phyloP scores from a whole-genome alignment of 2,888 invertebrate genomes.

The Nomada fabriciana region DNA sequence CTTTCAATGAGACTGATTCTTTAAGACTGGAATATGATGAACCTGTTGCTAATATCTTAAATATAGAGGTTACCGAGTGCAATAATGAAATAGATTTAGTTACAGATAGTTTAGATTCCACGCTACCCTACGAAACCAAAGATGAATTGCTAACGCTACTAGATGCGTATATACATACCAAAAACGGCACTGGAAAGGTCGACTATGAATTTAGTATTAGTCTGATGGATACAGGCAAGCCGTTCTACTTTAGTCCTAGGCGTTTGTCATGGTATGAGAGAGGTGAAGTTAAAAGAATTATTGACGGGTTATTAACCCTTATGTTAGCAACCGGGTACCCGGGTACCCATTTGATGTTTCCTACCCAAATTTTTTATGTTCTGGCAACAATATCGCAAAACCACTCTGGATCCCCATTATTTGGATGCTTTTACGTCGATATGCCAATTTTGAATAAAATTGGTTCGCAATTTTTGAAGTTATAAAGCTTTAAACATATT shows the following conservation, averaged over 20 bases:
- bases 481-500: too few relatives aligned
- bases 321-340: too few relatives aligned
- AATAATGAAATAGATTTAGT: not conserved
- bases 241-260: conserved; percentile 17
- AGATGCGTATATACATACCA: not conserved
- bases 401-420: too few relatives aligned
- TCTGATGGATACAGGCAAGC: not conserved
- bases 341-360: too few relatives aligned
- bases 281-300: not conserved
- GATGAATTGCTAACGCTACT: not conserved
- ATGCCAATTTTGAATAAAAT: too few relatives aligned
- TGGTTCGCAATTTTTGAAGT: too few relatives aligned
- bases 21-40: not conserved
- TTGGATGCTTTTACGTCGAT: too few relatives aligned
- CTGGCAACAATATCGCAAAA: too few relatives aligned
- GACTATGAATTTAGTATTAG: not conserved
- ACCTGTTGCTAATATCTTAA: not conserved
- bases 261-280: conserved; percentile 38
- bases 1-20: not conserved
- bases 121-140: not conserved
- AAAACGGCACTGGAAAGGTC: not conserved
- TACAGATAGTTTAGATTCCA: not conserved
- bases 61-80: not conserved
- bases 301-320: conserved; percentile 46
- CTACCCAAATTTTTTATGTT: too few relatives aligned